Conservation (phyloP, 2,113 vertebrate genomes). For the Cyphomyrus discorhynchus region DNA sequence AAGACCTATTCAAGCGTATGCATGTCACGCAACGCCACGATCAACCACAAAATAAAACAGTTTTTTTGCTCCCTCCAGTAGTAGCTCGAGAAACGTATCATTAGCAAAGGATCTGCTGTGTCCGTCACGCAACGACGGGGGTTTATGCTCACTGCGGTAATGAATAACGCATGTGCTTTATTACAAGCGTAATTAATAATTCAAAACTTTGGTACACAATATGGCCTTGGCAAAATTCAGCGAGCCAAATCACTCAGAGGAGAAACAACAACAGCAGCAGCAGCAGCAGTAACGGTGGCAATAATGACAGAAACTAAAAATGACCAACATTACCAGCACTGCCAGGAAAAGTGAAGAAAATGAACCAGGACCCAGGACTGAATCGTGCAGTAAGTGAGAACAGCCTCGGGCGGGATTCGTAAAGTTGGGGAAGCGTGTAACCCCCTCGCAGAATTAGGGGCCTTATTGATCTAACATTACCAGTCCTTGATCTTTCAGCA, state of each 20-base stretch:
- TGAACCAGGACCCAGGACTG: neutral
- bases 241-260: neutral
- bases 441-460: neutral
- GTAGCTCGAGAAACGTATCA: neutral
- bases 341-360: neutral
- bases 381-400: neutral
- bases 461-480: conserved; percentile 7
- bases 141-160: neutral
- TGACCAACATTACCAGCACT: neutral
- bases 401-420: neutral
- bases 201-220: conserved; percentile 13
- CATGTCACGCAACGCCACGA: neutral
- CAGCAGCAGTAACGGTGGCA: neutral
- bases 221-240: conserved; percentile 1
- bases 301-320: neutral
- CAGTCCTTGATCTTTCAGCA: conserved; percentile 7
- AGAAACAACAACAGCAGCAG: neutral
- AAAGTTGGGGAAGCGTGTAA: conserved; percentile 3
- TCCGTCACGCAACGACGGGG: neutral
- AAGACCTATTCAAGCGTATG: neutral
- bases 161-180: conserved; percentile 21
- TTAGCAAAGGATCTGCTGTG: neutral
- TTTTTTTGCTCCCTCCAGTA: neutral
- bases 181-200: conserved; percentile 14
- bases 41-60: conserved; percentile 5